Base-by-base conservation (phyloP, 2,888 invertebrate species). In the Dasysyrphus tricinctus region DNA sequence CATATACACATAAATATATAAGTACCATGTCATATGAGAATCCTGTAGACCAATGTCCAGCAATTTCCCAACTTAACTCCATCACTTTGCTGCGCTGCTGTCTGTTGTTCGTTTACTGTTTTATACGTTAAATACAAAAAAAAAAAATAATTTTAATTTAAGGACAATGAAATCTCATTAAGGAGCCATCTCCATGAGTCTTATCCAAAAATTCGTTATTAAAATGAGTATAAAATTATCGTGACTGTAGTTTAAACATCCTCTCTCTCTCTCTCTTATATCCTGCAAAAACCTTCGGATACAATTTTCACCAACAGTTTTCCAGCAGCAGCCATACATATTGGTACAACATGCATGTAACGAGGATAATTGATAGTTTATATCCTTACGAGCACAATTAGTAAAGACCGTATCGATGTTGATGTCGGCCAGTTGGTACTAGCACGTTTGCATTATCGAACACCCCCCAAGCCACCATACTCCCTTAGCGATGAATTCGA, bases 351-450 rank as follows among this genome's bases (percentile, higher is more conserved):
- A 73, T 69, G 73, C 73, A 73, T 80, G 67, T 80, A 77, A 80
- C 80, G 80, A 77, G 84, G 67, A 85, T 85, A 80, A 85, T 85
- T 85, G 84, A 85, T 84, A 85, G 84, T 85, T 85, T 73, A 80
- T 80, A 67, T 76, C 79, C 65, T 74, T 83, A 63, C 61, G 56
- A 75, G 79, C 16, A 72, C 70, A 83, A 83, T 83, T 75, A 83
- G 63, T 75, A 70, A 63, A 37, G 49, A 75, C 65, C 84, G 39
- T 76, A 54, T 51, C 70, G 70, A 34, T 76, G 8, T 16, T 16
- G 47, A 5, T n/a, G 34, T n/a, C n/a, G 56, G 37, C 19, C 51
- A 8, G 9, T 29, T n/a, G 24, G 24, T 29, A 51, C 12, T 54
- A 32, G 19, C 49, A 44, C 49, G 61, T 63, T 32, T 42, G 11